phyloP scores from a whole-genome alignment of 2,888 invertebrate genomes.

The Camponotus fellah region DNA sequence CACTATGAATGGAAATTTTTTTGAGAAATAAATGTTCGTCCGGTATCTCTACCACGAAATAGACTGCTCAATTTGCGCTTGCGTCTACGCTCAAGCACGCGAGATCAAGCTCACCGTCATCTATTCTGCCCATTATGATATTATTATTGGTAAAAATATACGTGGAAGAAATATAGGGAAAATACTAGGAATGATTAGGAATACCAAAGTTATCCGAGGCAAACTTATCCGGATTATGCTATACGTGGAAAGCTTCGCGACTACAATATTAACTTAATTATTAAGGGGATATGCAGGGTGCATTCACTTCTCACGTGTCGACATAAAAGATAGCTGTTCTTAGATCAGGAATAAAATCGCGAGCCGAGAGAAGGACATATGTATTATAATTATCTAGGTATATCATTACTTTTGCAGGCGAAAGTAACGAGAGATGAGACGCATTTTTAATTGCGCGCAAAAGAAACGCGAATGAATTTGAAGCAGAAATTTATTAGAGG shows the following conservation, averaged over 20 bases:
- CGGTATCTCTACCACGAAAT: neutral
- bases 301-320: conserved; percentile 53
- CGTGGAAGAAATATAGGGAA: neutral
- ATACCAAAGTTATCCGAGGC: neutral
- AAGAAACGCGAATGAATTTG: neutral
- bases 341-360: conserved; percentile 7
- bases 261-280: conserved; percentile 26
- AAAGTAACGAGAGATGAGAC: conserved; percentile 64
- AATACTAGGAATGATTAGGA: neutral
- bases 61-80: neutral
- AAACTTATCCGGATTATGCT: neutral
- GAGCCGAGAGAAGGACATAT: conserved; percentile 20
- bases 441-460: conserved; percentile 31
- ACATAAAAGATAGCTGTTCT: conserved; percentile 14
- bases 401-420: conserved; percentile 73
- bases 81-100: neutral
- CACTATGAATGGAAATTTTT: neutral
- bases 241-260: conserved; percentile 1
- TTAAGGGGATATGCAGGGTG: conserved; percentile 57
- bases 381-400: conserved; percentile 56
- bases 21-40: neutral
- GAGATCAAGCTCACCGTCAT: neutral
- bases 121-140: neutral
- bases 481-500: neutral
- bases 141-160: neutral